These are phyloP conservation scores for Agrotis exclamationis DNA, from an alignment of 2,888 invertebrate species.

Conservation along the genomic window DNA sequence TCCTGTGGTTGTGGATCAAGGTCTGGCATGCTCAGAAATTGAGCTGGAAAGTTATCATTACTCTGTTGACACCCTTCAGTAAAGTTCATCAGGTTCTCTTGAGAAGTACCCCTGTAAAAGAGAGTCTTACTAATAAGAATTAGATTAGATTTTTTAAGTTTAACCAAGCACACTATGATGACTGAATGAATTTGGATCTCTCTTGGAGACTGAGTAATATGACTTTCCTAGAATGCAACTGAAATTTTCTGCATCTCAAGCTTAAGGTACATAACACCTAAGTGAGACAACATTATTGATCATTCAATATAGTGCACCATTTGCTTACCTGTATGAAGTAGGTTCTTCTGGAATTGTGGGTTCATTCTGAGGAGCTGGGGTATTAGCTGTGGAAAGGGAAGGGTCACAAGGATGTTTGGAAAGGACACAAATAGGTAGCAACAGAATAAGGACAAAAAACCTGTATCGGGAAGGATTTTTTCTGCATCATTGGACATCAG, in stretches of 20 bases:
- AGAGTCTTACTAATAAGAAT: not conserved
- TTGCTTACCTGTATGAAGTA: conserved; percentile 50
- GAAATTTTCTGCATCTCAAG: not conserved
- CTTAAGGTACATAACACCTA: not conserved
- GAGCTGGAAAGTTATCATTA: conserved; percentile 77
- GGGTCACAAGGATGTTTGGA: conserved; percentile 61
- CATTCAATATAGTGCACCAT: not conserved
- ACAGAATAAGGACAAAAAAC: conserved; percentile 69
- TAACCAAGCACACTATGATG: not conserved
- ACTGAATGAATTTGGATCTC: not conserved
- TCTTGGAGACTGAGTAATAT: not conserved
- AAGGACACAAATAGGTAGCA: conserved; percentile 48
- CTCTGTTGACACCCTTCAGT: conserved; percentile 76
- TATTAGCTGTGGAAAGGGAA: conserved; percentile 65
- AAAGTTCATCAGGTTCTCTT: conserved; percentile 78
- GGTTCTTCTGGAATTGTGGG: conserved; percentile 39
- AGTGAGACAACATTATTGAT: not conserved
- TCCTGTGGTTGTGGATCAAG: conserved; percentile 77
- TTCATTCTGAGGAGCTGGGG: conserved; percentile 56
- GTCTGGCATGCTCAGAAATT: conserved; percentile 86
- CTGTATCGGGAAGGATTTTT: conserved; percentile 70
- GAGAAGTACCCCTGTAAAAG: conserved; percentile 74
- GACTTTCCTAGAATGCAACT: not conserved
- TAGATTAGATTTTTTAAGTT: not conserved
- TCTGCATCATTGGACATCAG: conserved; percentile 69